Base-by-base conservation (phyloP, 2,888 invertebrate genomes). In the Boloria selene region DNA sequence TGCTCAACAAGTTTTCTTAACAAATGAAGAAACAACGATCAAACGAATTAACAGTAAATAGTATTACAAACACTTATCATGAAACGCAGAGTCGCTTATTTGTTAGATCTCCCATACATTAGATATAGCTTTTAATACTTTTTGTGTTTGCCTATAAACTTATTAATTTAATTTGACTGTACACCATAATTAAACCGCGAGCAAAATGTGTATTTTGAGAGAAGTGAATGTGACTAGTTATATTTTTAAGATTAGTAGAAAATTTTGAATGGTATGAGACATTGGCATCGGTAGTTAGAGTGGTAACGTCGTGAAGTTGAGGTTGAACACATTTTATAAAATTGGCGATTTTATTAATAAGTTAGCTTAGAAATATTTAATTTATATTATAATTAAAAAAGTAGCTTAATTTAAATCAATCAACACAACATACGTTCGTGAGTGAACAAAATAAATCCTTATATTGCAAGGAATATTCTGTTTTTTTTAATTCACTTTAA, bases 71-170 rank as follows among this genome's bases (percentile, higher is more conserved):
- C 58, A 65, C 44, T 59, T 62, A 59, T 65, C 31, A 50, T 50
- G 38, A 22, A 61, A 59, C 42, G 17, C 70, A 67, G 75, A 81
- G 80, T 83, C 79, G 10, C 31, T 83, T 83, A 82, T 81, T 85
- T 77, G 83, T 79, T 78, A 86, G 88, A 88, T 89, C 88, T 89
- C 88, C 74, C 70, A 79, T 79, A 81, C 76, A 73, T 77, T 78
- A 22, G 22, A 3, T 22, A 78, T 55, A 61, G 31, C 42, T 61
- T 64, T 62, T 59, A 42, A 61, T 22, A 76, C 79, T 78, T 77
- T 76, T 82, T 82, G 70, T 81, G 79, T 80, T 79, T 77, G 76
- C 72, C 79, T 74, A 75, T 75, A 74, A 75, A 72, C 70, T 76
- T 75, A 76, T 76, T 75, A 74, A 73, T 31, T 74, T 76, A 74